Evolutionary conservation across 2,888 invertebrate species (phyloP).

Genomic region (Nemotelus pantherinus): DNA sequence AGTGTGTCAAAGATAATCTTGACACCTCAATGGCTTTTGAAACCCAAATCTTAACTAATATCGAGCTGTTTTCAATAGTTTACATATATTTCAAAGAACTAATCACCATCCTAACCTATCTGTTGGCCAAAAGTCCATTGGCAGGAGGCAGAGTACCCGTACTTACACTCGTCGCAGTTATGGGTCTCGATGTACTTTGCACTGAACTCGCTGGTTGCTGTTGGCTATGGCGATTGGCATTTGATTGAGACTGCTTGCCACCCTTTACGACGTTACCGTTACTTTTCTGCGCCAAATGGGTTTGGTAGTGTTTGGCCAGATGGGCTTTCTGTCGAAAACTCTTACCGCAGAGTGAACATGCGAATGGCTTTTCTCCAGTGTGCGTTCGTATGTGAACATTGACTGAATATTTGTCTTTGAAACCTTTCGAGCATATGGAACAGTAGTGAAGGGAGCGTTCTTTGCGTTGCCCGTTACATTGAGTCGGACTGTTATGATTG

Average conservation of each 20-base stretch:
- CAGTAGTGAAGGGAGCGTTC: conserved; percentile 91
- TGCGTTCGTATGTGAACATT: conserved; percentile 98
- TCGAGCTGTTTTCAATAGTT: too few relatives aligned
- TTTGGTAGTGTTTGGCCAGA: conserved; percentile 91
- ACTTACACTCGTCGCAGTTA: conserved; percentile 42
- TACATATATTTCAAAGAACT: too few relatives aligned
- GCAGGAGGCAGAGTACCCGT: conserved; percentile 58
- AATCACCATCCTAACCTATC: conserved; percentile 56
- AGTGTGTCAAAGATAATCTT: too few relatives aligned
- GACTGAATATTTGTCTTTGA: conserved; percentile 96
- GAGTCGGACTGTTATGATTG: conserved; percentile 59
- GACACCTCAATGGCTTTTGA: too few relatives aligned
- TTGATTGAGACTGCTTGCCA: conserved; percentile 58
- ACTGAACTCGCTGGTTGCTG: conserved; percentile 26
- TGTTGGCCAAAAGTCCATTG: conserved; percentile 62
- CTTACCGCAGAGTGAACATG: conserved; percentile 92
- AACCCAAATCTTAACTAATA: too few relatives aligned
- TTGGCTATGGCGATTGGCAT: conserved; percentile 46
- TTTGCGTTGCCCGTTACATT: conserved; percentile 79
- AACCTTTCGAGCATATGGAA: conserved; percentile 92
- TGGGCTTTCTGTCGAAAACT: conserved; percentile 93
- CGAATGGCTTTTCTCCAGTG: conserved; percentile 97
- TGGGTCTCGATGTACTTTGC: conserved; percentile 51
- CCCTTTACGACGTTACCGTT: conserved; percentile 71
- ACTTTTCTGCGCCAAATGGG: conserved; percentile 87